Percentiles rank a stretch among this genome's conserved stretches.
Evolutionary conservation across 2,888 invertebrate genomes (phyloP).

Genomic region (Lacanobia wlatinum): DNA sequence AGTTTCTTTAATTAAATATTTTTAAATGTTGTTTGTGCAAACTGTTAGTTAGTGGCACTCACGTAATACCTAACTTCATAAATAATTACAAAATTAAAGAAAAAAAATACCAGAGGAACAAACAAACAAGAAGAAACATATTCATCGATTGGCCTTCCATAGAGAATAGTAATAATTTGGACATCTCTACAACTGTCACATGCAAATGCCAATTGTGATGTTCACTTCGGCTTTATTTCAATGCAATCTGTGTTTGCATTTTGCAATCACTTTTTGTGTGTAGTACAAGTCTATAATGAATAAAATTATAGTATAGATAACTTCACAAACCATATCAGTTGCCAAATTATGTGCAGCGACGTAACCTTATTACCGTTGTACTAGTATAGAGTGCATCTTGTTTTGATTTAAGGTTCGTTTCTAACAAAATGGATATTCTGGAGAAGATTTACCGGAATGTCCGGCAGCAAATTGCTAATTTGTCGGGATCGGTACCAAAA

Average conservation of each 20-base stretch:
- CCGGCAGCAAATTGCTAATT: slow-evolving; percentile 75
- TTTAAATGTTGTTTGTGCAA: too few relatives aligned
- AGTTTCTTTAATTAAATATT: too few relatives aligned
- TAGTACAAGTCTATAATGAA: slow-evolving; percentile 59
- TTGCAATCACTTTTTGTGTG: slow-evolving; percentile 59
- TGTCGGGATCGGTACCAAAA: slow-evolving; percentile 81
- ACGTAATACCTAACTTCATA: too few relatives aligned
- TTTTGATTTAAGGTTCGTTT: slow-evolving; percentile 26
- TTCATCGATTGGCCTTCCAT: neutral
- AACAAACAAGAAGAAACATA: too few relatives aligned
- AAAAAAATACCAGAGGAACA: too few relatives aligned
- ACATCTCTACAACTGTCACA: slow-evolving; percentile 30
- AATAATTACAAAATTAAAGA: too few relatives aligned
- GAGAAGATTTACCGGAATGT: slow-evolving; percentile 82
- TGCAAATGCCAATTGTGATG: slow-evolving; percentile 42
- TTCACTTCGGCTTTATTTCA: slow-evolving; percentile 19
- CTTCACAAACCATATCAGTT: slow-evolving; percentile 76
- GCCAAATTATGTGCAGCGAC: slow-evolving; percentile 87
- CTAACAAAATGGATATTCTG: slow-evolving; percentile 82
- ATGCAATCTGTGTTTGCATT: slow-evolving; percentile 53
- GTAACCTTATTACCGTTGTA: slow-evolving; percentile 76
- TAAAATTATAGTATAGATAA: slow-evolving; percentile 76
- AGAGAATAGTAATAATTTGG: neutral
- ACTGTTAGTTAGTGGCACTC: too few relatives aligned
- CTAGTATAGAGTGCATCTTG: slow-evolving; percentile 72